Evolutionary conservation across 1,140 invertebrate genomes (phyloP).

Genomic region (Colletes latitarsis): DNA sequence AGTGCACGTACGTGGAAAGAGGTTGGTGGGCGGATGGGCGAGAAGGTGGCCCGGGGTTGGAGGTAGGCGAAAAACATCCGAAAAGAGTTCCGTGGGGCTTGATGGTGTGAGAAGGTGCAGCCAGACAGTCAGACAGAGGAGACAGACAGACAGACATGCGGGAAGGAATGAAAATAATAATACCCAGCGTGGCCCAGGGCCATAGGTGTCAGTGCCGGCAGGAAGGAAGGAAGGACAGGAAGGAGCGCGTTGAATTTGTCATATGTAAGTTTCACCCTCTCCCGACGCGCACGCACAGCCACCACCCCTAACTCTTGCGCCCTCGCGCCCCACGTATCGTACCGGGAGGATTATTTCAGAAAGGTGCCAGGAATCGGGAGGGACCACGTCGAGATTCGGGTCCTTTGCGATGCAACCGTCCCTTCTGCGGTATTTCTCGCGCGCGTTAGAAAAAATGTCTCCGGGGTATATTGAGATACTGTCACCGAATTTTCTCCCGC

Average conservation of each 20-base stretch:
- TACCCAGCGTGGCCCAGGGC: constrained; percentile 72
- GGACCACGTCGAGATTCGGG: constrained; percentile 64
- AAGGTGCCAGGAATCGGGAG: constrained; percentile 61
- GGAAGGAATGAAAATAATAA: constrained; percentile 79
- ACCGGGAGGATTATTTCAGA: constrained; percentile 68
- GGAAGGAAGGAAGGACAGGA: constrained; percentile 69
- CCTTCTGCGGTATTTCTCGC: constrained; percentile 44
- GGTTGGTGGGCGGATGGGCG: constrained; percentile 11
- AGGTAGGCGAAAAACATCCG: constrained; percentile 63
- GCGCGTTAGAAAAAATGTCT: constrained; percentile 65
- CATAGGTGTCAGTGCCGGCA: constrained; percentile 72
- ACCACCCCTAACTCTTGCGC: constrained; percentile 26
- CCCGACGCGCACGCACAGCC: constrained; percentile 59
- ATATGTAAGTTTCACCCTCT: constrained; percentile 73
- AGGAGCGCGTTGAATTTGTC: constrained; percentile 74
- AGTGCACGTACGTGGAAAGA: constrained; percentile 50
- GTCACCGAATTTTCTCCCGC: constrained; percentile 68
- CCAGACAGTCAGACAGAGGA: constrained; percentile 68
- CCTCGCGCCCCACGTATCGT: constrained; percentile 39
- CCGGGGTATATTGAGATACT: constrained; percentile 76
- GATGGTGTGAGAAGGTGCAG: constrained; percentile 54
- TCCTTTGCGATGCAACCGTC: constrained; percentile 65
- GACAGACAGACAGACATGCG: constrained; percentile 70
- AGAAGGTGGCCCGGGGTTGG: constrained; percentile 40
- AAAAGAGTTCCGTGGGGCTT: constrained; percentile 66